Base-by-base conservation (phyloP, 2,113 vertebrate species). In the Gadus chalcogrammus region DNA sequence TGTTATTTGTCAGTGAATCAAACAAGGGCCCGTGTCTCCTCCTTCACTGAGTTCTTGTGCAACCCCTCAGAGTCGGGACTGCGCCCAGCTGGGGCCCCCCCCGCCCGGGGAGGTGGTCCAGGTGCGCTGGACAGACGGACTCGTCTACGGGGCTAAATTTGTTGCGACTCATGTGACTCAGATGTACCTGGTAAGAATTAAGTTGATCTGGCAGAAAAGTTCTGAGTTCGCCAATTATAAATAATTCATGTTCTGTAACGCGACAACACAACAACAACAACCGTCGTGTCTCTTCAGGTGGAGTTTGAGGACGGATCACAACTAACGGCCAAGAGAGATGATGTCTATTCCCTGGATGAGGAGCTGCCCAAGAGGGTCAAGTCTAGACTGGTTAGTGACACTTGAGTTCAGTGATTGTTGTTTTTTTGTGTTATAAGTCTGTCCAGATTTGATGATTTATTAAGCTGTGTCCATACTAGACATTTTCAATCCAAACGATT, bases 241-340 rank as follows among this genome's bases (percentile, higher is more conserved):
- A 35, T 35, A 4, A 35, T 35, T 35, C 31, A 4, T 35, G 31
- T 35, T 35, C 6, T 35, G 31, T 59, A 59, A 59, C 15, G 59
- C n/a, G 1, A 20, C 59, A 9, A 9, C 4, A 12, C 8, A 9
- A 48, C 11, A n/a, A n/a, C n/a, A 48, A 20, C 24, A 60, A 60
- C 35, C 55, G 6, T 35, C 17, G 18, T 72, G 7, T 71, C 48
- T 11, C 12, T 24, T 15, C 79, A 99, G 97, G 96, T 99, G 87
- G 97, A 99, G 76, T 99, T 99, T 87, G 97, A 99, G 88, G 97
- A 99, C 60, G 96, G 95, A 17, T 99, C 97, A 0, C 97, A 99
- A 79, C 89, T 99, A 67, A 94, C 96, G 61, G 92, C 95, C 79
- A 99, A 99, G 83, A 93, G 97, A 87, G 97, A 99, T 31, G 97